phyloP scores from a whole-genome alignment of 2,113 vertebrate species.

The Neodontobutis hainanensis region DNA sequence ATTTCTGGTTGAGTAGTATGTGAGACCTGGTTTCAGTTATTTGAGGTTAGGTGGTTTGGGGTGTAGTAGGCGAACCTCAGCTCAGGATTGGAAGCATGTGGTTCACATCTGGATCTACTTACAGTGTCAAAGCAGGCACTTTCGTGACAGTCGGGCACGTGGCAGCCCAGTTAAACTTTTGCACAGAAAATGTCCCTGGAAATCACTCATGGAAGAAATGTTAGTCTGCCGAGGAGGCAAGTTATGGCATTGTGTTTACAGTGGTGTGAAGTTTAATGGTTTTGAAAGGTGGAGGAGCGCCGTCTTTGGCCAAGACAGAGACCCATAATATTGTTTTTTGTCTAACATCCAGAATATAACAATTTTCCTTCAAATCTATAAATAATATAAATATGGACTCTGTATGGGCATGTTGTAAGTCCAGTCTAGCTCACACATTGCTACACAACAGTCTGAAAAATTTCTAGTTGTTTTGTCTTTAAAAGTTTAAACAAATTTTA shows the following conservation, averaged over 20 bases:
- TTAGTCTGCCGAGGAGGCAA: constrained; percentile 43
- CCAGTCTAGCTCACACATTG: too few relatives aligned
- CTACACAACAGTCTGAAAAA: too few relatives aligned
- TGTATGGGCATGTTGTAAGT: background rate
- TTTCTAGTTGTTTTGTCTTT: too few relatives aligned
- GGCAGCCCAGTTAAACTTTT: constrained; percentile 61
- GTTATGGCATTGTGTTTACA: constrained; percentile 43
- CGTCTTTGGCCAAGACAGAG: constrained; percentile 19
- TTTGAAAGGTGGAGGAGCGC: constrained; percentile 21
- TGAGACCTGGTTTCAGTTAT: constrained; percentile 71
- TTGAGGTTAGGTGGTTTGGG: constrained; percentile 55
- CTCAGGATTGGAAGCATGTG: constrained; percentile 70
- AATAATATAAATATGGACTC: too few relatives aligned
- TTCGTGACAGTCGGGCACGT: constrained; percentile 75
- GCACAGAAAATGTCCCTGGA: constrained; percentile 61
- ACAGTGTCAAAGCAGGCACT: constrained; percentile 59
- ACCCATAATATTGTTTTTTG: constrained; percentile 9
- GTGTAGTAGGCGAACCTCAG: constrained; percentile 51
- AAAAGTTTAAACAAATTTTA: too few relatives aligned
- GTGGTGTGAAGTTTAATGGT: constrained; percentile 57
- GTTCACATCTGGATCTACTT: constrained; percentile 75
- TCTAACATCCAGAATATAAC: background rate
- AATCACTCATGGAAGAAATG: constrained; percentile 57
- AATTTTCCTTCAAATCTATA: background rate
- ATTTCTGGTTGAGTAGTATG: constrained; percentile 76